These are phyloP conservation scores for Synergus umbraculus DNA, from an alignment of 2,888 invertebrate genomes.

Conservation along the genomic window DNA sequence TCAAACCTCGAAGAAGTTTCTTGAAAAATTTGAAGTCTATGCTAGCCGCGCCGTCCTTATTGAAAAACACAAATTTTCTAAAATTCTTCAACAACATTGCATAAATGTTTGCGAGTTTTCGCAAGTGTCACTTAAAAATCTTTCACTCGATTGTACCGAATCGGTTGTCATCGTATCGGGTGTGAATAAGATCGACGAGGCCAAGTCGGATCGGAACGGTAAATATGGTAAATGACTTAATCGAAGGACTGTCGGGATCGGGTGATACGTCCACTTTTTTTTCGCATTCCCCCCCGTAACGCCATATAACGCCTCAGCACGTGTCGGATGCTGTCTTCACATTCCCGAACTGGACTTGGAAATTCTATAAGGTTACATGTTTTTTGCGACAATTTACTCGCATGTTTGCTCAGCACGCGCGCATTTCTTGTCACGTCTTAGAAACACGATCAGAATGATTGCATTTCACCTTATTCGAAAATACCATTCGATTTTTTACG, in stretches of 20 bases:
- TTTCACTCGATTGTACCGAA: neutral
- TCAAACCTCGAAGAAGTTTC: no score
- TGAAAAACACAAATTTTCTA: no score
- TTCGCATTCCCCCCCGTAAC: neutral
- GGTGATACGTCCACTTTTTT: slow-evolving; percentile 4
- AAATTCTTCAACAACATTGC: no score
- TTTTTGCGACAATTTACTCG: slow-evolving; percentile 59
- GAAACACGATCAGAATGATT: slow-evolving; percentile 43
- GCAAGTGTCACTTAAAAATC: neutral
- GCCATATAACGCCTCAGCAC: neutral
- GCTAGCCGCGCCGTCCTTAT: no score
- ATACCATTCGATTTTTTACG: neutral
- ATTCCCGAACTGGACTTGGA: slow-evolving; percentile 65
- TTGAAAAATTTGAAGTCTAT: no score
- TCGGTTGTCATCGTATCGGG: neutral
- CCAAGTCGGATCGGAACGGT: neutral
- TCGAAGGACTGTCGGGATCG: neutral
- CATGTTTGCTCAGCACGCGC: slow-evolving; percentile 54
- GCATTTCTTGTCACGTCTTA: slow-evolving; percentile 46
- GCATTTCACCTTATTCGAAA: neutral
- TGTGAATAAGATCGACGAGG: neutral
- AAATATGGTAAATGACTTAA: slow-evolving; percentile 7
- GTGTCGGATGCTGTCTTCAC: slow-evolving; percentile 41
- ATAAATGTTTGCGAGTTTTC: no score
- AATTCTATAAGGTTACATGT: slow-evolving; percentile 64